Evolutionary conservation across 1,140 invertebrate species (phyloP).

Genomic region (Sarcophaga bullata): DNA sequence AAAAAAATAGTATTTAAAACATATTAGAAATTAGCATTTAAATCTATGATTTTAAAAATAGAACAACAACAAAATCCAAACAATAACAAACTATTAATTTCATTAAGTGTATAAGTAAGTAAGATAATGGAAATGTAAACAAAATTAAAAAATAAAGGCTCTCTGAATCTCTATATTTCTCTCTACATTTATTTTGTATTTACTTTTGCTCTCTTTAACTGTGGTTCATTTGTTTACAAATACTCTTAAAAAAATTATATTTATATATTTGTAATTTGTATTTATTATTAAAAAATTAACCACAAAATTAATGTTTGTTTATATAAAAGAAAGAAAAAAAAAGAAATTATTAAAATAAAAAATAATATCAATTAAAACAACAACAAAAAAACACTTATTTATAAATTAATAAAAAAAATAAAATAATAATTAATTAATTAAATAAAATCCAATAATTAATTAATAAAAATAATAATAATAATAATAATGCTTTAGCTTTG

Average conservation of each 20-base stretch:
- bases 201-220: background rate
- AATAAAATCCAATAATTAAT: conserved; percentile 44
- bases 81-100: background rate
- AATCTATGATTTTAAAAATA: background rate
- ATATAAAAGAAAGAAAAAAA: conserved; percentile 28
- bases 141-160: background rate
- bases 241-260: background rate
- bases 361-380: conserved; percentile 36
- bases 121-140: background rate
- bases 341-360: conserved; percentile 31
- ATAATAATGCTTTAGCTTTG: conserved; percentile 61
- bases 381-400: conserved; percentile 37
- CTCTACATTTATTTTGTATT: background rate
- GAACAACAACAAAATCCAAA: background rate
- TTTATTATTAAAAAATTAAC: background rate
- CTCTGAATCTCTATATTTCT: background rate
- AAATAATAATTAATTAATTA: conserved; percentile 44
- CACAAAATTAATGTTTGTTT: conserved; percentile 28
- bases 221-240: background rate
- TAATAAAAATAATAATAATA: conserved; percentile 13
- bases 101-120: background rate
- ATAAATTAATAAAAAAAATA: conserved; percentile 42
- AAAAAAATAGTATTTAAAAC: background rate
- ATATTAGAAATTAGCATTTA: conserved; percentile 12
- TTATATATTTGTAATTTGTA: conserved; percentile 21